Percentiles rank a stretch among this genome's conserved stretches.
These are phyloP conservation scores for Bergia puertoricense DNA, from an alignment of 92 coral and sea anemone genomes.

Conservation along the genomic window DNA sequence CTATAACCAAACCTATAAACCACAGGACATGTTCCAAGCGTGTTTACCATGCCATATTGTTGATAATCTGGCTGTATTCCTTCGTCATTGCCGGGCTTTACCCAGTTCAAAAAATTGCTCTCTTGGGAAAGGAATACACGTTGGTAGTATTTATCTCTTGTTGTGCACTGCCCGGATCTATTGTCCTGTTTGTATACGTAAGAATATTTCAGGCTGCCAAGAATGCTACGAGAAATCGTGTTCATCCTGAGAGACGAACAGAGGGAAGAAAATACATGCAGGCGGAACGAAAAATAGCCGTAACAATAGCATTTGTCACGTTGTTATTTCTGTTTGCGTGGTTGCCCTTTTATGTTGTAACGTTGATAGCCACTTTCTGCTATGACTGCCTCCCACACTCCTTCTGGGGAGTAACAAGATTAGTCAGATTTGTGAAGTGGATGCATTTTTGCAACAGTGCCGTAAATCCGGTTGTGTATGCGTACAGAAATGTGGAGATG, in stretches of 20 bases:
- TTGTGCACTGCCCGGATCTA: conserved; percentile 52
- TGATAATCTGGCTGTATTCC: conserved; percentile 63
- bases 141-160: conserved; percentile 52
- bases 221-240: conserved; percentile 51
- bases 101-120: conserved; percentile 47
- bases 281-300: conserved; percentile 62
- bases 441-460: conserved; percentile 92
- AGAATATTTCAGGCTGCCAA: conserved; percentile 60
- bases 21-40: conserved; percentile 51
- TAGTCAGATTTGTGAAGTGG: conserved; percentile 78
- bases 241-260: conserved; percentile 2
- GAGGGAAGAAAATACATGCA: conserved; percentile 35
- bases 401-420: conserved; percentile 3
- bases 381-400: conserved; percentile 54
- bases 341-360: conserved; percentile 71
- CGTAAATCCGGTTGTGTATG: conserved; percentile 81
- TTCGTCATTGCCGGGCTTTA: conserved; percentile 58
- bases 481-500: conserved; percentile 82
- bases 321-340: conserved; percentile 67
- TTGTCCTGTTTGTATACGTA: conserved; percentile 59
- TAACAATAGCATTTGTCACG: conserved; percentile 63
- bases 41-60: conserved; percentile 55
- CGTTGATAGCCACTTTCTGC: conserved; percentile 61
- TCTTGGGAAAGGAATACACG: conserved; percentile 35
- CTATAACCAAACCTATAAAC: conserved; percentile 64